Evolutionary conservation across 2,113 vertebrate species (phyloP), one percentile per base, ranked within the genome.

Genomic region (Onychostoma macrolepis): DNA sequence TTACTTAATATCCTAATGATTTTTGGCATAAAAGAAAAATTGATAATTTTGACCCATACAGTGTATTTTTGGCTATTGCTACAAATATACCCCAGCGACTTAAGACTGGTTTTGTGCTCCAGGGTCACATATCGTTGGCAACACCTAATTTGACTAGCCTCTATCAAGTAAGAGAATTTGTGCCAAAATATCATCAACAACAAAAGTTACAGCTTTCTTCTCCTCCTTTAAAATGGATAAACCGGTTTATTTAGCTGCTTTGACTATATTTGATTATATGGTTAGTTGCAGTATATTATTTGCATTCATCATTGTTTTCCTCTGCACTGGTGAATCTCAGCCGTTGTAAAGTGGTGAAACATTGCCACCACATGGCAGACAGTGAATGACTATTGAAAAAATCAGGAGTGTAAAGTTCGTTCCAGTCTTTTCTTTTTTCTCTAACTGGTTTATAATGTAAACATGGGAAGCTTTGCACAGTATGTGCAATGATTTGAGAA

Each of bases 301-400:
- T 53, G 26, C 48, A 53, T 72, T 72, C 33, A 33, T 33, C n/a
- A 53, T 53, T 50, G 24, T 77, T 21, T 33, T 53, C 8, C 45
- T 8, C 7, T 7, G n/a, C 45, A 72, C 17, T 71, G n/a, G n/a
- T 3, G 30, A 86, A 77, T 45, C 43, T n/a, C 33, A 71, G 33
- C 69, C 28, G 43, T 26, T 69, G 24, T 69, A 90, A 26, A 65
- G 77, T 91, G 90, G 81, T 45, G 87, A 89, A 93, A 91, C 90
- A 93, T 90, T 94, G 92, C 85, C 93, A 90, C 90, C 93, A 90
- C 87, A 89, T 93, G 94, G 90, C 86, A 3, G 12, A 17, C 45
- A 65, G 19, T 11, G 3, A 21, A 81, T 38, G 33, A 86, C 53
- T 41, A 26, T 33, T 72, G 17, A 53, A 53, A 53, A 53, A 53